These are phyloP conservation scores for Atta texana DNA, from an alignment of 1,140 invertebrate genomes.

Conservation along the genomic window DNA sequence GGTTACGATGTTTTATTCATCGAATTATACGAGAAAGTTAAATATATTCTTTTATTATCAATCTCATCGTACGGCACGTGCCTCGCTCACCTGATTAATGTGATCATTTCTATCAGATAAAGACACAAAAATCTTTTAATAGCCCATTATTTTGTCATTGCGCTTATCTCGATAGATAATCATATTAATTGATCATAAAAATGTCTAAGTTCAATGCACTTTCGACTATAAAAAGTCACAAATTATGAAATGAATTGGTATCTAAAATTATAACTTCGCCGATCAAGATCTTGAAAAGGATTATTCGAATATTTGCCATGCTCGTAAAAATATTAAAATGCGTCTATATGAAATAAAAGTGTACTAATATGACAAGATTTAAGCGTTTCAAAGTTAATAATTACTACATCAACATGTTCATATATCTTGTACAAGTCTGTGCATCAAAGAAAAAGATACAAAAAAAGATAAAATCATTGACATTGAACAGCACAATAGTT, in stretches of 20 bases:
- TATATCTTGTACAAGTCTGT: background rate
- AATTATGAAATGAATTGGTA: background rate
- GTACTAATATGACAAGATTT: background rate
- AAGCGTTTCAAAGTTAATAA: background rate
- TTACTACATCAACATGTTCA: background rate
- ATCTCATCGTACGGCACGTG: slow-evolving; percentile 5
- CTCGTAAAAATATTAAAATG: background rate
- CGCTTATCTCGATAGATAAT: slow-evolving; percentile 20
- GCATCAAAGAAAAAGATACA: background rate
- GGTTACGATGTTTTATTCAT: slow-evolving; percentile 58
- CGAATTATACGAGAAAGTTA: slow-evolving; percentile 59
- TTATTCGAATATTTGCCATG: slow-evolving; percentile 19
- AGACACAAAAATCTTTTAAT: slow-evolving; percentile 37
- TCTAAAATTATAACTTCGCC: background rate
- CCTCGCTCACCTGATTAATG: slow-evolving; percentile 26
- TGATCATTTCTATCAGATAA: slow-evolving; percentile 8
- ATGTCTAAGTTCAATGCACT: slow-evolving; percentile 18
- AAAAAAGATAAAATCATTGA: background rate
- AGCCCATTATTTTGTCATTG: background rate
- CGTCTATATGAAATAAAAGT: background rate
- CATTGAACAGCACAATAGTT: background rate
- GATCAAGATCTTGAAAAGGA: background rate
- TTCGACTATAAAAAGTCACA: background rate
- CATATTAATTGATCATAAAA: background rate
- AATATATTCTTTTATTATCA: slow-evolving; percentile 51